Base-by-base conservation (phyloP, 2,113 vertebrate species). In the Catharus minimus region DNA sequence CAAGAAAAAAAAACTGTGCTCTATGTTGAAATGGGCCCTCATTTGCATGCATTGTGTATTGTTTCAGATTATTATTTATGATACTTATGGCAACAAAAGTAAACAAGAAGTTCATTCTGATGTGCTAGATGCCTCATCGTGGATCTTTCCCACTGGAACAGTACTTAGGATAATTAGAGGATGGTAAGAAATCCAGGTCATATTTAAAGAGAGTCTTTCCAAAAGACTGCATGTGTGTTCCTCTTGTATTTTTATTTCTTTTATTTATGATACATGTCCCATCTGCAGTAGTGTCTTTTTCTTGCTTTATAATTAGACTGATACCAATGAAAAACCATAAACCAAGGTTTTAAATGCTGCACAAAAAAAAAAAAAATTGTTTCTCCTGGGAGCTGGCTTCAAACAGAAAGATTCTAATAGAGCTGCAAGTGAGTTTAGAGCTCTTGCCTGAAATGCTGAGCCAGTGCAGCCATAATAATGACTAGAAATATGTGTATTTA, bases 51-150 rank as follows among this genome's bases (percentile, higher is more conserved):
- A 19, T 73, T 96, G 1, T 95, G 39, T 94, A 23, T 94, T 96
- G 67, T 98, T 98, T 69, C 97, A 98, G 98, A 96, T 98, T 87
- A 82, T 98, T 94, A 96, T 98, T 96, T 97, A 97, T 95, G 97
- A 98, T 92, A 89, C 96, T 94, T 91, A 65, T 80, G 96, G 96
- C 23, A 92, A 91, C 78, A 97, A 92, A 97, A 96, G 90, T 90
- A 98, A 98, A 92, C 96, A 93, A 95, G 98, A 98, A 92, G 79
- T 98, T 83, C 96, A 97, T 84, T 88, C 81, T 83, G 97, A 97
- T 90, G 88, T 97, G 92, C 90, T 92, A 30, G 97, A 98, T 97
- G 81, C 97, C 72, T 97, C 97, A 11, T 93, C 95, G 4, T 98
- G 97, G 98, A 89, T 91, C 76, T 97, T 98, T 95, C 96, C 97